Conservation (phyloP, 2,888 invertebrate species). For the Prosapia bicincta region DNA sequence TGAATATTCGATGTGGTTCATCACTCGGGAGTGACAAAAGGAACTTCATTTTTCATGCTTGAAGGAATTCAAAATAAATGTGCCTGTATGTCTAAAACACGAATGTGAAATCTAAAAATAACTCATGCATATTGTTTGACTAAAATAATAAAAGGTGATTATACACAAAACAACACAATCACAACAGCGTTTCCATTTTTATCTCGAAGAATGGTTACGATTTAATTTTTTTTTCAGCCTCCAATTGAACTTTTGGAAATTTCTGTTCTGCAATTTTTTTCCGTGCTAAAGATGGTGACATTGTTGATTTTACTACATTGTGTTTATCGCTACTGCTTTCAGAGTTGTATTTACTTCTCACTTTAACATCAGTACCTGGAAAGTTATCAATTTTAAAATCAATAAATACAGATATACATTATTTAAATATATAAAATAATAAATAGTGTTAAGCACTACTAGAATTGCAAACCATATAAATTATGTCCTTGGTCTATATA, state of each 20-base stretch:
- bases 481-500: too few relatives aligned
- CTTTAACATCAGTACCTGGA: not conserved
- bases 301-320: not conserved
- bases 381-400: too few relatives aligned
- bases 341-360: not conserved
- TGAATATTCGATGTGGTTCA: not conserved
- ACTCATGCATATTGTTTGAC: not conserved
- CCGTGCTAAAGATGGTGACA: constrained; percentile 19
- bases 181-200: not conserved
- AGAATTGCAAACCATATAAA: too few relatives aligned
- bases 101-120: not conserved
- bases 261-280: constrained; percentile 16
- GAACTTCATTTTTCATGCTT: not conserved
- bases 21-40: not conserved
- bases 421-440: too few relatives aligned
- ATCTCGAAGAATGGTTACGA: not conserved
- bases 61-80: not conserved
- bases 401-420: too few relatives aligned
- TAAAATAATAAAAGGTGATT: not conserved
- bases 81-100: not conserved
- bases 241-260: constrained; percentile 1
- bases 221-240: not conserved
- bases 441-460: too few relatives aligned
- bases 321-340: not conserved
- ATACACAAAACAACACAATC: not conserved